Evolutionary conservation across 92 coral and sea anemone genomes (phyloP), one percentile per base, ranked within the genome.

Genomic region (Montipora capitata): DNA sequence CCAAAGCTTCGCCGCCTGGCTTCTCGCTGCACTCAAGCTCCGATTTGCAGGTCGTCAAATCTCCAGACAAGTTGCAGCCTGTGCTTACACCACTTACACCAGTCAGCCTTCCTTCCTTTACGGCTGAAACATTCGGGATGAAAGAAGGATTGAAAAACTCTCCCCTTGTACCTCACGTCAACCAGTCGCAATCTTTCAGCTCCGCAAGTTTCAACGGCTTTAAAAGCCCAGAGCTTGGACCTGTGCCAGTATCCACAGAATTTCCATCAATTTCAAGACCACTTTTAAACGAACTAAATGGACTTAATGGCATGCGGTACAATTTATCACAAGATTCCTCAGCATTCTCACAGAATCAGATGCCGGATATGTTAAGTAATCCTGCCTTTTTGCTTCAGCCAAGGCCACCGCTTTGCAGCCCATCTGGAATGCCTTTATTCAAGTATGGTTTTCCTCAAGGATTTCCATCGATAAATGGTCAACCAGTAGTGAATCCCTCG

Each of bases 31-130:
- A 92, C 56, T 76, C 94, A 38, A 81, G 89, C 49, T 82, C 95
- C 40, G 79, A 89, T 80, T 83, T 90, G 87, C 91, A 93, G 69
- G 82, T 64, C 65, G 81, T 89, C 42, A 94, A 96, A 84, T 94
- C 98, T 44, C 98, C 98, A 66, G 95, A 92, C 79, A 90, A 88
- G n/a, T 91, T 94, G 72, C 98, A 96, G 87, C 97, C 93, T 12
- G 93, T 94, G 65, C 89, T 98, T n/a, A 98, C 99, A 48, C 99
- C 99, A 56, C 95, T 98, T 1, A 96, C 97, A 17, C 99, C 99
- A 40, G 98, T 96, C 76, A 94, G 98, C 15, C 61, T 98, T 9
- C 93, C 98, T 3, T 94, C 98, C 4, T 98, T 98, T 56, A 82
- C 94, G 3, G 87, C 95, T 13, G 99, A 98, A 45, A 87, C 94